Evolutionary conservation across 2,113 vertebrate genomes (phyloP), one percentile per base, ranked within the genome.

Genomic region (Empidonax alnorum): DNA sequence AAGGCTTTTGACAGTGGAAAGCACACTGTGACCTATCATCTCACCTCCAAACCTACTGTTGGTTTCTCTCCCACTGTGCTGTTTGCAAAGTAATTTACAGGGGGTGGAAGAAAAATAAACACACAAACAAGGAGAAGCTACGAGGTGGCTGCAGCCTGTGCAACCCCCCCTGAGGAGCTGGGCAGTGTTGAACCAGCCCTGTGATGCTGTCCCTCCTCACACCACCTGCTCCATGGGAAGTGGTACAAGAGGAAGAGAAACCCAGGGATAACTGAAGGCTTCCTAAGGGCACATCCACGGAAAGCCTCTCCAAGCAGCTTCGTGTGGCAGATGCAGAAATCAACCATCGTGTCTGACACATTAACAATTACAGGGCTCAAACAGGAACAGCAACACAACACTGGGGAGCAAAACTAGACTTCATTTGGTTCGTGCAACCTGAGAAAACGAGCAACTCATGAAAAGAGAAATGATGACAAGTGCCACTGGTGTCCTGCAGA

Each of bases 391-490:
- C 61, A 82, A 69, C 24, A 15, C 14, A 63, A 39, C 4, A 13
- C 4, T 9, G 10, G 63, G 61, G 74, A 53, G 27, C 59, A 61
- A 44, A 76, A 67, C 37, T 10, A 23, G 50, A 92, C 49, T 86
- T 83, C 58, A 68, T 78, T 95, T 94, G 83, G 91, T 37, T 47
- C 33, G 65, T 85, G 61, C 77, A 93, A 95, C 75, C 96, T 92
- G 93, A 97, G 93, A 93, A 71, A 84, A 77, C 2, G 35, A 15
- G 14, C 44, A 75, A 42, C 23, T 27, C 58, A 33, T 1, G 4
- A 20, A 23, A 69, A 53, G 37, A 67, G 24, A 13, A n/a, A 18
- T 10, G 37, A 46, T 14, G 44, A 33, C 1, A 58, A 59, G 42
- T 39, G 71, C 39, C 5, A 14, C 28, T 18, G 49, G 44, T 55